Base-by-base conservation (phyloP, 2,888 invertebrate genomes). In the Polylopha cassiicola region DNA sequence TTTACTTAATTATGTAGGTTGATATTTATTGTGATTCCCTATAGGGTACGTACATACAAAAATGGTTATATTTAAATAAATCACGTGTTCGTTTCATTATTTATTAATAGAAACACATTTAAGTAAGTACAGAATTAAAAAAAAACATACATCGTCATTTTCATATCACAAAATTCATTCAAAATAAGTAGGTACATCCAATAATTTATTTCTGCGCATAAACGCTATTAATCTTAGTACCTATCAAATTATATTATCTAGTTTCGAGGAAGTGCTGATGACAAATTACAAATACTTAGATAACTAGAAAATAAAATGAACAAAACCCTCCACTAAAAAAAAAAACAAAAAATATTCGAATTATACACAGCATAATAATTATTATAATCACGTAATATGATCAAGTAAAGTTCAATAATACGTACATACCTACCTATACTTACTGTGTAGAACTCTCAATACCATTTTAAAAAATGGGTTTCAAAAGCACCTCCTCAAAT, bases 401-500 rank as follows among this genome's bases (percentile, higher is more conserved):
- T 13, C 33, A 18, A 8, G 24, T 17, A 11, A 17, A 8, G 17
- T 11, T 6, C 16, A 33, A 32, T 14, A 16, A n/a, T n/a, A n/a
- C n/a, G n/a, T n/a, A n/a, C n/a, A n/a, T n/a, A n/a, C n/a, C n/a
- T n/a, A n/a, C n/a, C n/a, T n/a, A n/a, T n/a, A 7, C 17, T 11
- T 8, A 16, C 8, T 28, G 8, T 5, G 15, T 16, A n/a, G n/a
- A n/a, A n/a, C n/a, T n/a, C n/a, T n/a, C n/a, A n/a, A n/a, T n/a
- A n/a, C n/a, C n/a, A n/a, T n/a, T n/a, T n/a, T n/a, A n/a, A n/a
- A n/a, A n/a, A n/a, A n/a, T n/a, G n/a, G 16, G 20, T 16, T 31
- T 57, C 75, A 81, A 61, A 64, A 80, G 80, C 81, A 72, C 73
- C 67, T 57, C 79, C 81, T 81, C 81, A 81, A 79, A 61, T 39